phyloP scores from a whole-genome alignment of 2,113 vertebrate genomes.

The Crotalus viridis region DNA sequence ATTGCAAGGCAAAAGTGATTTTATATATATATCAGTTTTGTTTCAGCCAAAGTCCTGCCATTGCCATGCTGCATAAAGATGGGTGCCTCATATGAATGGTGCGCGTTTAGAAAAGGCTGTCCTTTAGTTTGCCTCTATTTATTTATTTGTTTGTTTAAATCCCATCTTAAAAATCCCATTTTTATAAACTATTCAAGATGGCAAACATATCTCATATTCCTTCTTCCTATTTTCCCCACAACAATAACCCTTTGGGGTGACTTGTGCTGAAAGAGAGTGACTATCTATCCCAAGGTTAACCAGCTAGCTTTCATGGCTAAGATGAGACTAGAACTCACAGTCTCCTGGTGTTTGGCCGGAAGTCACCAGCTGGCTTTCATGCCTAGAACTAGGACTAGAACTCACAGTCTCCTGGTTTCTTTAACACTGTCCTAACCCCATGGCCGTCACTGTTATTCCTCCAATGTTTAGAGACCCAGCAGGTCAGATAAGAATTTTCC shows the following conservation, averaged over 20 bases:
- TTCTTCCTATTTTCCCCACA: neutral
- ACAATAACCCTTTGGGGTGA: neutral
- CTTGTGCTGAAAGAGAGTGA: neutral
- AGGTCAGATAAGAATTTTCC: neutral
- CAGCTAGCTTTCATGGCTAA: no score
- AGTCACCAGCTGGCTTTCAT: neutral
- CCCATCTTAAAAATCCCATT: neutral
- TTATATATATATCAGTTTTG: no score
- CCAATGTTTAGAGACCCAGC: neutral
- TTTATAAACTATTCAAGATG: neutral
- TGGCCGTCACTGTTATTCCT: neutral
- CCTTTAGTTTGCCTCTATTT: neutral
- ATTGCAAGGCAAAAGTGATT: no score
- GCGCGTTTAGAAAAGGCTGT: neutral
- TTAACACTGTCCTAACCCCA: neutral
- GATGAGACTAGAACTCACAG: no score
- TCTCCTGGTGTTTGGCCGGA: no score
- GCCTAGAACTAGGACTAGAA: neutral
- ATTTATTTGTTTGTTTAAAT: neutral
- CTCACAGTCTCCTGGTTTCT: neutral
- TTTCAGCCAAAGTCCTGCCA: no score
- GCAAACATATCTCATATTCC: neutral
- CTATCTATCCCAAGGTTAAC: neutral
- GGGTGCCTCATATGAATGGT: neutral
- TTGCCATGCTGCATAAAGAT: neutral